Evolutionary conservation across 1,140 invertebrate species (phyloP), one percentile per base, ranked within the genome.

Genomic region (Colletes gigas): DNA sequence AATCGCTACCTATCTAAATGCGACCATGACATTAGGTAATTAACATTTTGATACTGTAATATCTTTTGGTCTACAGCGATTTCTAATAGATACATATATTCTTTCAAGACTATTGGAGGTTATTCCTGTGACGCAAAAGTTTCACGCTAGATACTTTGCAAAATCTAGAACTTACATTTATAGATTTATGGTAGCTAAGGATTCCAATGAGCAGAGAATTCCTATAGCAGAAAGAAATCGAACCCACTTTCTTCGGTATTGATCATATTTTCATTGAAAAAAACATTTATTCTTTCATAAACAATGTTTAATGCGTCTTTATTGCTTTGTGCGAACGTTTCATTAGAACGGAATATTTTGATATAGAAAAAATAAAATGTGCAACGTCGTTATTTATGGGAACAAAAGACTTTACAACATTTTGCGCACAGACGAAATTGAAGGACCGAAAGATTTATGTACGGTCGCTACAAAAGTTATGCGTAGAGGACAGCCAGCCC

Each of bases 341-440:
- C 21, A 78, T 19, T 17, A 89, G 86, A 19, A 14, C 52, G 47
- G 0, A 67, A 4, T 73, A 82, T 59, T 90, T 92, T 69, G 84
- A 92, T 57, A 66, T 88, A 62, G 87, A 91, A 59, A 89, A 57
- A 88, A 19, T 88, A 8, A 89, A 77, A 82, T 17, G 8, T 54
- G 91, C 70, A 57, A 63, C 71, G 15, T 59, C 83, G 55, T 74
- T 89, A 59, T 91, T 92, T 65, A 72, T 85, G 66, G 89, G 90
- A 17, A 70, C 19, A 52, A 96, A 96, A 88, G 96, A 97, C 89
- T 97, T 96, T 92, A 94, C 94, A 50, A 95, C 96, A 5, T 97
- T 97, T 88, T 93, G 93, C 90, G 89, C 91, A 88, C 44, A 47
- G 9, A 47, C 0, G 90, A 93, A 91, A 72, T 3, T 19, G 0